These are phyloP conservation scores for Monoplex corrugatus DNA, from an alignment of 2,888 invertebrate species.

Conservation along the genomic window DNA sequence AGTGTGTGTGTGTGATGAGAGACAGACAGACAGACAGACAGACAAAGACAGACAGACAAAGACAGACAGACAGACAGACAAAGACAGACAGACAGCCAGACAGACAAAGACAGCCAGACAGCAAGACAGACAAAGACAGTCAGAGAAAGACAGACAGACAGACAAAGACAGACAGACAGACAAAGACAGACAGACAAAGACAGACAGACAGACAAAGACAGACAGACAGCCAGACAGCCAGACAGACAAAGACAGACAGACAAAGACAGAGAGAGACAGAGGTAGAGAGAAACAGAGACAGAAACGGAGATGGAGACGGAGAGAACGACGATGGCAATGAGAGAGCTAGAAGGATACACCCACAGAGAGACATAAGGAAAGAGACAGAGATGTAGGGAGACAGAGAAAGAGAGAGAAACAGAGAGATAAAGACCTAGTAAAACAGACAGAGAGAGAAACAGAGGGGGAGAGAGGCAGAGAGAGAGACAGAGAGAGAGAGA, in stretches of 20 bases:
- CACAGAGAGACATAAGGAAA: slow-evolving; percentile 40
- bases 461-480: slow-evolving; percentile 29
- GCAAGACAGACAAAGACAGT: neutral
- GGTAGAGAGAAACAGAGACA: neutral
- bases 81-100: neutral
- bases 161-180: neutral
- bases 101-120: neutral
- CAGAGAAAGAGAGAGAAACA: slow-evolving; percentile 42
- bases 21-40: slow-evolving; percentile 24
- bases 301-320: neutral
- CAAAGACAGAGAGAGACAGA: neutral
- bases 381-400: slow-evolving; percentile 42
- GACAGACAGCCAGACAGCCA: neutral
- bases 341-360: no score
- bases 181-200: slow-evolving; percentile 2
- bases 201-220: neutral
- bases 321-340: neutral
- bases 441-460: neutral
- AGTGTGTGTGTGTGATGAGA: no score
- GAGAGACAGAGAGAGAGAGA: slow-evolving; percentile 36
- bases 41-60: no score
- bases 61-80: slow-evolving; percentile 24
- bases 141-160: slow-evolving; percentile 6
- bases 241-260: neutral
- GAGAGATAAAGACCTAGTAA: slow-evolving; percentile 33